phyloP scores from a whole-genome alignment of 2,888 invertebrate species.

The Drosophila helvetica region DNA sequence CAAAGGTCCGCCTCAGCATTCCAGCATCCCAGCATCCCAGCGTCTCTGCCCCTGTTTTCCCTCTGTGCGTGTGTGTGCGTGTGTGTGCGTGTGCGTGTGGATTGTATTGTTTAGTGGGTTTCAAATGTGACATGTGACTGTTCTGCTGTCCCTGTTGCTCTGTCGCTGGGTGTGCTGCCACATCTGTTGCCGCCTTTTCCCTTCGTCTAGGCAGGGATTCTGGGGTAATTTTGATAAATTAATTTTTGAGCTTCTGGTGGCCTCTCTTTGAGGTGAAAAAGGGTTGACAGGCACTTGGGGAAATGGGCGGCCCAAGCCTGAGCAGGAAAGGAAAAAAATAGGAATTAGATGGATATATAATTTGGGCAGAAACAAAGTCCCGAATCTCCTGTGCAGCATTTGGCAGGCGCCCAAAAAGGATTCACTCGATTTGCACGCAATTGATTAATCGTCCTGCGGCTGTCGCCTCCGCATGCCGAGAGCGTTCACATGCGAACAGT shows the following conservation, averaged over 20 bases:
- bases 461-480: slow-evolving; percentile 1
- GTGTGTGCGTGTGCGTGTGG: background rate
- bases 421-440: slow-evolving; percentile 44
- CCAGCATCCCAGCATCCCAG: too few species aligned
- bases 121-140: slow-evolving; percentile 82
- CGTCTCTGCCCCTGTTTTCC: too few species aligned
- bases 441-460: slow-evolving; percentile 46
- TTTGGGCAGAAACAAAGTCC: slow-evolving; percentile 52
- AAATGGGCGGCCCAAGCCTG: slow-evolving; percentile 27
- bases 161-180: slow-evolving; percentile 51
- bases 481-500: slow-evolving; percentile 43
- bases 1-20: slow-evolving; percentile 2
- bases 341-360: slow-evolving; percentile 78
- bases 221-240: slow-evolving; percentile 81
- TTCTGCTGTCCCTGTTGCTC: slow-evolving; percentile 61
- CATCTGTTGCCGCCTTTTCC: slow-evolving; percentile 27
- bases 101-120: slow-evolving; percentile 64
- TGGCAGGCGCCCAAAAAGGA: slow-evolving; percentile 46
- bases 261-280: slow-evolving; percentile 53
- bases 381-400: slow-evolving; percentile 69
- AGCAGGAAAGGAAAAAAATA: slow-evolving; percentile 6
- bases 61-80: too few species aligned
- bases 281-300: slow-evolving; percentile 76
- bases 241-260: slow-evolving; percentile 71
- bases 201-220: slow-evolving; percentile 21